Evolutionary conservation across 2,797 vertebrate genomes (phyloP), one percentile per base, ranked within the genome.

Genomic region (Spea hammondii): DNA sequence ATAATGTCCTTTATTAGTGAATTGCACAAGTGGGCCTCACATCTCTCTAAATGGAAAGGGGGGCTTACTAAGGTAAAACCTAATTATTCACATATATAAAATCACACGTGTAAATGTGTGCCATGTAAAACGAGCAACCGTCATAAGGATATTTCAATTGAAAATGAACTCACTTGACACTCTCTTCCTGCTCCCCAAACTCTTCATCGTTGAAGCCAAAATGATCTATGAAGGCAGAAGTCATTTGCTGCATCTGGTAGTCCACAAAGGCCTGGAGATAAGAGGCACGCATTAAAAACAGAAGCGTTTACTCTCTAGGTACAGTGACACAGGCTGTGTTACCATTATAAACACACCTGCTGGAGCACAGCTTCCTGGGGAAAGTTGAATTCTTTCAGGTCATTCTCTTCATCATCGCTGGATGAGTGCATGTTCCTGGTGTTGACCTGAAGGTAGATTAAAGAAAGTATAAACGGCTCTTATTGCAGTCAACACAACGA

Each of bases 241-340:
- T 91, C 89, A 91, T 89, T 74, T 89, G 89, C 60, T 91, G 90
- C 85, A 91, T 85, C 85, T 91, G 90, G 74, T 91, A 91, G 64
- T 91, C 89, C 77, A 89, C 86, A 83, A 91, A 91, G 55, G 90
- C 89, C 90, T 91, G 79, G 75, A 10, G 4, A 32, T 32, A 44
- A 74, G 8, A 50, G 5, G 45, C 10, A 12, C 6, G 47, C 10
- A 17, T 53, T 17, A 17, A 49, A 17, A 62, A 17, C 55, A 62
- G 0, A 32, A 14, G 32, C 32, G 32, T 32, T 32, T 32, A 32
- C 32, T 32, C 32, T 32, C 32, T 32, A 32, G 32, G 32, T 32
- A 32, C 32, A 32, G 32, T 32, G 2, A 32, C 32, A 32, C 2
- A 2, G 4, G 51, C 4, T 54, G 51, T 54, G 51, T 7, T 54